Evolutionary conservation across 2,888 invertebrate species (phyloP), one percentile per base, ranked within the genome.

Genomic region (Machimus rusticus): DNA sequence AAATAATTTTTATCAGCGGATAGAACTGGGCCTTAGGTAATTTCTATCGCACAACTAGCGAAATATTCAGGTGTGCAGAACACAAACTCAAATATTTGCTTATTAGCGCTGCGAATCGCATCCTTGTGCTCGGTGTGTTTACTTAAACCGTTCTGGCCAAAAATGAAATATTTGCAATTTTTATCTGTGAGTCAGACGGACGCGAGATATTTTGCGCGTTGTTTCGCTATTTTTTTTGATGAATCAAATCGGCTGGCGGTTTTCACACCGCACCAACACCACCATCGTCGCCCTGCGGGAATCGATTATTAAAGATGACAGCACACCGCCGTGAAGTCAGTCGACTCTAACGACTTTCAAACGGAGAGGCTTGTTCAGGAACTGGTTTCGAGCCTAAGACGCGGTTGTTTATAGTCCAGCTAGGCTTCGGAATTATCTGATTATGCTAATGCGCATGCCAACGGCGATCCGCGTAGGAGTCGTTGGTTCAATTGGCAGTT

Each of bases 401-500:
- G 16, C 28, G 31, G 76, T 76, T 76, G 76, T 76, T 76, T 76
- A 37, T 76, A 34, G n/a, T 37, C 14, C 76, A 19, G 76, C 28
- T 16, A 9, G 16, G 34, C 12, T 76, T 76, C 66, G 66, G 39
- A 76, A 76, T 39, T 76, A 76, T 37, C 76, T n/a, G 76, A 76
- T 76, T 76, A 76, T 76, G 76, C 76, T 76, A 76, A 76, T 76
- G 76, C 76, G 76, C 37, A 76, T 76, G 76, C 76, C 76, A 76
- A 34, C 34, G 39, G n/a, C 28, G 76, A n/a, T 34, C 37, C 19
- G 76, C 76, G 76, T 76, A 76, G 76, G 76, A 37, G 76, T 76
- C 66, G 66, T 9, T 19, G 23, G 28, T 28, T 66, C 66, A 66
- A 66, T 23, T 28, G 66, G 23, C 66, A 28, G 23, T 23, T 28